Percentiles rank a stretch among this genome's conserved stretches.
These are phyloP conservation scores for Albula goreensis DNA, from an alignment of 2,113 vertebrate species.

Conservation along the genomic window DNA sequence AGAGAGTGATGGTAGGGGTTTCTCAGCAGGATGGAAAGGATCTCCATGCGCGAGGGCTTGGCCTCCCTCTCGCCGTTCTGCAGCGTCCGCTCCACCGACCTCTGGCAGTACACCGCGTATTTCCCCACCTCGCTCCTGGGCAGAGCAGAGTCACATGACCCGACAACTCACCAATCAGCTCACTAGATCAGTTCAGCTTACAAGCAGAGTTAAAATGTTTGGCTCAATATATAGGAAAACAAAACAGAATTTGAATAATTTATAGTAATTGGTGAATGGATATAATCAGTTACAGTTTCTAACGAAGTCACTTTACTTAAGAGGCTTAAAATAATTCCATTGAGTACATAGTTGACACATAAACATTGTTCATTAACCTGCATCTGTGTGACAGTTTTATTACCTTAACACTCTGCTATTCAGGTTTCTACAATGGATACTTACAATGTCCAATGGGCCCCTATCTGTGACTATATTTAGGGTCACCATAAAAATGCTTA, in stretches of 20 bases:
- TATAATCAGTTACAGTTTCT: too few relatives aligned
- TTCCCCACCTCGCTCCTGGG: conserved; percentile 83
- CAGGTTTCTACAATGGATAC: too few relatives aligned
- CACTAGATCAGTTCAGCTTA: background rate
- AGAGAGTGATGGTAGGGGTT: conserved; percentile 89
- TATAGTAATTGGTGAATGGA: too few relatives aligned
- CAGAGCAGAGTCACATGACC: background rate
- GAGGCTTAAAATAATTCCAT: too few relatives aligned
- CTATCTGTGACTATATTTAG: too few relatives aligned
- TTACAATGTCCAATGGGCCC: too few relatives aligned
- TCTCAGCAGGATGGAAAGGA: conserved; percentile 85
- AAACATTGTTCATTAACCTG: too few relatives aligned
- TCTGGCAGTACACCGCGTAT: conserved; percentile 86
- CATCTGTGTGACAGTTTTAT: too few relatives aligned
- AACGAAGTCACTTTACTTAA: too few relatives aligned
- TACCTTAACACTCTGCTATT: too few relatives aligned
- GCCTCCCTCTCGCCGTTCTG: conserved; percentile 82
- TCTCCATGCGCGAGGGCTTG: conserved; percentile 86
- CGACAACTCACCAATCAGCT: background rate
- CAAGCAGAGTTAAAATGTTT: background rate
- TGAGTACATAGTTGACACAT: too few relatives aligned
- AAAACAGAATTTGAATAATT: background rate
- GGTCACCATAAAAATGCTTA: too few relatives aligned
- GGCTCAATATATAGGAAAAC: background rate
- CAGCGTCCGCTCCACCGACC: conserved; percentile 78